These are phyloP conservation scores for Catharus fuscescens DNA, from an alignment of 2,113 vertebrate species.

Conservation along the genomic window DNA sequence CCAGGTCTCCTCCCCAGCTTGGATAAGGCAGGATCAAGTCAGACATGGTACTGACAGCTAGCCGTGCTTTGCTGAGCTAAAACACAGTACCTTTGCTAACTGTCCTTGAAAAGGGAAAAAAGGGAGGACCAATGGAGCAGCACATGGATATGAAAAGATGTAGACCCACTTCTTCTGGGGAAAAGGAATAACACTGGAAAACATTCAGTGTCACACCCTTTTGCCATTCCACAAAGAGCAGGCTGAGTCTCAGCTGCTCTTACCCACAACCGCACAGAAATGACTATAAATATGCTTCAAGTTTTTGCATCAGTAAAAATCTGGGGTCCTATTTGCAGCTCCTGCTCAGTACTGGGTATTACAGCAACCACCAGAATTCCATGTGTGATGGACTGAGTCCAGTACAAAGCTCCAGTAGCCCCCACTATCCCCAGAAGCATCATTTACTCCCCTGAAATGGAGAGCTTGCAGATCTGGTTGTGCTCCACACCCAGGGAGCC, in stretches of 20 bases:
- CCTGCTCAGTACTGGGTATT: not conserved
- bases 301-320: not conserved
- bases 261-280: not conserved
- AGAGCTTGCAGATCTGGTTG: not conserved
- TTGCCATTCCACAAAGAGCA: not conserved
- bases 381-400: no score
- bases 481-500: not conserved
- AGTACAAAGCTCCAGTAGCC: not conserved
- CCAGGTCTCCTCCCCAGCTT: not conserved
- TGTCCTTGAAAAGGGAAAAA: not conserved
- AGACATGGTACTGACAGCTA: not conserved
- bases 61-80: not conserved
- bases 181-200: not conserved
- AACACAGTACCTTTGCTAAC: not conserved
- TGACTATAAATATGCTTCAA: rapidly evolving
- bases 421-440: not conserved
- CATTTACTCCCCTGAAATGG: not conserved
- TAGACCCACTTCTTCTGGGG: not conserved
- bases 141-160: not conserved
- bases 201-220: not conserved
- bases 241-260: not conserved
- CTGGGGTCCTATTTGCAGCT: not conserved
- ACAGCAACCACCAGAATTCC: not conserved
- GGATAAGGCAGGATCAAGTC: not conserved
- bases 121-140: not conserved